Conservation (phyloP, 2,113 vertebrate species). For the Herpailurus yagouaroundi region DNA sequence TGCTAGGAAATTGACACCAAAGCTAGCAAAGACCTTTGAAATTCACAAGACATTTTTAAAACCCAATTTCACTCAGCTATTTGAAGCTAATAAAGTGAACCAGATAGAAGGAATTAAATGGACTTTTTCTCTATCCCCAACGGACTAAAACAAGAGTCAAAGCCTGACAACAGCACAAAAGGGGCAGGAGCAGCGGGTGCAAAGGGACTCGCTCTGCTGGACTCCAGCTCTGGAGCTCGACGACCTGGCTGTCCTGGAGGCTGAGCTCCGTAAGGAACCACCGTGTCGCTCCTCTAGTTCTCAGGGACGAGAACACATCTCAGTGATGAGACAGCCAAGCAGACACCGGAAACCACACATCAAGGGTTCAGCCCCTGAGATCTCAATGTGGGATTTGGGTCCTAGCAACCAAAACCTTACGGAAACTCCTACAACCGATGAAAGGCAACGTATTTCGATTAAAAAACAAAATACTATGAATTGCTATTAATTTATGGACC, state of each 20-base stretch:
- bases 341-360: not conserved
- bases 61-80: not conserved
- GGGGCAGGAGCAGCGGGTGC: not conserved
- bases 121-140: not conserved
- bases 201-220: not conserved
- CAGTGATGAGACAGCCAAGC: not conserved
- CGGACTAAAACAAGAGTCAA: not conserved
- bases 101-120: not conserved
- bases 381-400: not conserved
- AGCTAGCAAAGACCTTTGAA: conserved; percentile 15
- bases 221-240: not conserved
- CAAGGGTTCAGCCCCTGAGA: not conserved
- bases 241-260: not conserved
- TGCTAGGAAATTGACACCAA: conserved; percentile 50
- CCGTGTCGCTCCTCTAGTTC: not conserved
- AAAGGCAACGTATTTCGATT: conserved; percentile 26
- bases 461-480: not conserved
- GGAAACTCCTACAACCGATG: conserved; percentile 32
- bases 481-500: not conserved
- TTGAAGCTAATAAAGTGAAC: conserved; percentile 5
- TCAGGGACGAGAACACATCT: not conserved
- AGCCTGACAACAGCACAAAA: not conserved
- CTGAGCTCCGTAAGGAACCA: not conserved
- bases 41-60: conserved; percentile 31
- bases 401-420: conserved; percentile 7